Evolutionary conservation across 2,113 vertebrate species (phyloP), one percentile per base, ranked within the genome.

Genomic region (Diadophis punctatus): DNA sequence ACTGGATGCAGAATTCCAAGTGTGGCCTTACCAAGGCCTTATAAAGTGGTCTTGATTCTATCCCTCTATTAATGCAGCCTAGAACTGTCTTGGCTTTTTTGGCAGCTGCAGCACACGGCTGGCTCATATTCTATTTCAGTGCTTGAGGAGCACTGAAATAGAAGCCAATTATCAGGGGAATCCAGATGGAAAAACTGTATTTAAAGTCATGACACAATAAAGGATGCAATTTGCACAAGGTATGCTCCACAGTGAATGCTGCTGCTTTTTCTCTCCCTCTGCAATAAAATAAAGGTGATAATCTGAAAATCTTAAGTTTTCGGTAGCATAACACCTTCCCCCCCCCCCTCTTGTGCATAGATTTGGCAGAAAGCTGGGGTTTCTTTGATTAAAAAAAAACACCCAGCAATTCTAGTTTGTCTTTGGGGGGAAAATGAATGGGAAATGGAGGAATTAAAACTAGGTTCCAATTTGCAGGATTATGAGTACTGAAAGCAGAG

Each of bases 61-160:
- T 58, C 56, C 56, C 56, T 8, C 56, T 58, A 23, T 20, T 25
- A 25, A 25, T 25, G 8, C 7, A 58, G 22, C 56, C 56, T 25
- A 58, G 56, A 58, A 58, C 56, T 58, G 56, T 58, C 8, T 58
- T 58, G 56, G 56, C 23, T 58, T 25, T 58, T 58, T 58, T 58
- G 56, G 23, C 56, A 58, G 23, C 56, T 25, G 56, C 2, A 8
- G 56, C 56, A 25, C 56, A 25, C 23, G 0, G 55, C 22, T 56
- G 55, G 55, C 55, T 56, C 22, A 56, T 56, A 56, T 56, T 56
- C 55, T 56, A 56, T 56, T 56, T 56, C 88, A 12, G 55, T 52
- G 74, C 48, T 92, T 94, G 90, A 93, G 3, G 89, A 87, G 58
- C 11, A 51, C 60, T 60, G 93, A 92, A 96, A 63, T 92, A 90